Evolutionary conservation across 2,888 invertebrate genomes (phyloP).

Genomic region (Chironomus tentans): DNA sequence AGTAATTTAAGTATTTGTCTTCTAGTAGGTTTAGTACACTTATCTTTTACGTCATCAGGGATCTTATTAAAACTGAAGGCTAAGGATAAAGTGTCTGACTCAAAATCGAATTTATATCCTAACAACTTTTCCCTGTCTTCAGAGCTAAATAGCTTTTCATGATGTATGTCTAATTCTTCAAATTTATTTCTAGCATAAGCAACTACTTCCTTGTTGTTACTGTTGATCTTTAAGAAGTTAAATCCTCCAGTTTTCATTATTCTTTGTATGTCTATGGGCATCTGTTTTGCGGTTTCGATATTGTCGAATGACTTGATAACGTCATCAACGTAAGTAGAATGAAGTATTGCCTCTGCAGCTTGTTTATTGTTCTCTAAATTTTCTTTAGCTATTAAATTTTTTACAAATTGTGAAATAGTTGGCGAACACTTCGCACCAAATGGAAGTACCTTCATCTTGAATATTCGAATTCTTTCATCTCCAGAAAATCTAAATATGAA

Average conservation of each 20-base stretch:
- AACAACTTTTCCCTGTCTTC: neutral
- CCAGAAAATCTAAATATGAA: neutral
- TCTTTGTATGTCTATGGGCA: no score
- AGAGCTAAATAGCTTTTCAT: no score
- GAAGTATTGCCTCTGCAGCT: no score
- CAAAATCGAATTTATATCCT: neutral
- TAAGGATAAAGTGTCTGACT: neutral
- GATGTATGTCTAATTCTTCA: no score
- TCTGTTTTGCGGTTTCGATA: no score
- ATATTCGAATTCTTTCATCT: neutral
- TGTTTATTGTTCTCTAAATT: no score
- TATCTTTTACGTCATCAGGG: neutral
- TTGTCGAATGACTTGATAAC: no score
- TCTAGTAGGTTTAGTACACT: neutral
- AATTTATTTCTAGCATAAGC: no score
- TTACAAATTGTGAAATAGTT: neutral
- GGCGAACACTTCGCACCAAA: neutral
- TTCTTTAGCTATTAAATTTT: neutral
- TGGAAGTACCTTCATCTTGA: neutral
- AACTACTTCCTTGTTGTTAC: no score
- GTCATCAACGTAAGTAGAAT: no score
- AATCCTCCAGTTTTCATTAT: no score
- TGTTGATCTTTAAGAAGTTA: no score
- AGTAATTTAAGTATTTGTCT: neutral
- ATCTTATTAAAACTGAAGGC: neutral